Evolutionary conservation across 2,888 invertebrate genomes (phyloP), one percentile per base, ranked within the genome.

Genomic region (Drosophila lacicola): DNA sequence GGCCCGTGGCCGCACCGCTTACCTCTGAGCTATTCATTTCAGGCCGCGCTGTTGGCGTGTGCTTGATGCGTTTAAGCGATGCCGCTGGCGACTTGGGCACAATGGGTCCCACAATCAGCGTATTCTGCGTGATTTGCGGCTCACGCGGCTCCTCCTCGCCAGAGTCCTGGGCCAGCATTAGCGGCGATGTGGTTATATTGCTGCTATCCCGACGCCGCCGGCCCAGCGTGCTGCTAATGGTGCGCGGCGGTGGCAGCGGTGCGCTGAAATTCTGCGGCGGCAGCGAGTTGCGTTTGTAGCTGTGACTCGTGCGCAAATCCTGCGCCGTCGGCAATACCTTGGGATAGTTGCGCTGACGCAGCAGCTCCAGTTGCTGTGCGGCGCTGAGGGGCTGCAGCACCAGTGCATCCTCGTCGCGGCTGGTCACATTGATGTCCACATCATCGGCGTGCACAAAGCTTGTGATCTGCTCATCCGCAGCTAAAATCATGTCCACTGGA

Each of bases 311-410:
- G 10, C 55, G 64, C 41, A 87, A 50, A 21, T 82, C 89, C 51
- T 86, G 84, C 0, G 63, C 80, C 29, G 96, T 96, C n/a, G 97
- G 97, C 36, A 97, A 90, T 1, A 97, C 97, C 93, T 97, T 97
- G 0, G 97, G 97, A 89, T 95, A 97, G 90, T 97, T 97, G 78
- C 96, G 93, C 64, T 95, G 94, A 90, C 96, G 95, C 45, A 97
- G 96, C 36, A 95, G 95, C 70, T 94, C 93, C 55, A 97, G 90
- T 0, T 96, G 95, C 90, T 96, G 96, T 84, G 95, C 96, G 1
- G 95, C 94, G 8, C 95, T 94, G 44, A 95, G 90, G 73, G 25
- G 78, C 2, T 63, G 65, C 56, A 66, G 58, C 14, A 42, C 50
- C 2, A 53, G 46, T 8, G 39, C 42, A 3, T 68, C 64, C 0